A percentile compares a stretch with the other conserved stretches of the same genome.
phyloP scores from a whole-genome alignment of 2,113 vertebrate genomes.

The Arenaria interpres region DNA sequence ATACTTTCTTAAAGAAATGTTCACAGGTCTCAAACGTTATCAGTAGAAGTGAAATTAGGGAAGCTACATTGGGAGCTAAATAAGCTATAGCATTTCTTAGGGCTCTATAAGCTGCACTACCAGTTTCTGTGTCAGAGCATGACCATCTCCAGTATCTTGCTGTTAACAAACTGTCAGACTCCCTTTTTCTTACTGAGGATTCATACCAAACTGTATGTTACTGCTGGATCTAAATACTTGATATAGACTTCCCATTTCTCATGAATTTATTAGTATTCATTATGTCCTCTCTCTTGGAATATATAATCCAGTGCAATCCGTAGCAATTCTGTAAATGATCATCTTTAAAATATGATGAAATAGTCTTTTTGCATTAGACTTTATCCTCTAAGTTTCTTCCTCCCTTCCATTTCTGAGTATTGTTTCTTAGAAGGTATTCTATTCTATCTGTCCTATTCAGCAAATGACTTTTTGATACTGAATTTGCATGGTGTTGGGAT shows the following conservation, averaged over 20 bases:
- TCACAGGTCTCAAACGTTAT: neutral
- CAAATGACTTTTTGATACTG: neutral
- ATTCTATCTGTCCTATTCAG: neutral
- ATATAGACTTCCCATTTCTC: slow-evolving; percentile 20
- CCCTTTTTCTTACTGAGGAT: slow-evolving; percentile 22
- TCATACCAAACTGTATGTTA: slow-evolving; percentile 23
- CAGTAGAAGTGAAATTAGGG: slow-evolving; percentile 32
- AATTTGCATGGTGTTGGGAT: neutral
- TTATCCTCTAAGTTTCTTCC: neutral
- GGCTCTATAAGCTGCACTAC: neutral
- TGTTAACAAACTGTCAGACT: slow-evolving; percentile 18
- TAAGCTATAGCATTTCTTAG: slow-evolving; percentile 12
- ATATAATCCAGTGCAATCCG: neutral
- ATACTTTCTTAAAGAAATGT: neutral
- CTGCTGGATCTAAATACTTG: neutral
- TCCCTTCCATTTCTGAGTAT: neutral
- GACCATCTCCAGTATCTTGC: neutral
- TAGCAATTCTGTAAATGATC: neutral
- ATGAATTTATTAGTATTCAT: neutral
- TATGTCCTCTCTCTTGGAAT: neutral
- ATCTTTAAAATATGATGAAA: neutral
- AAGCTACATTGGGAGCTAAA: slow-evolving; percentile 16
- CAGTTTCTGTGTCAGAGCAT: slow-evolving; percentile 28
- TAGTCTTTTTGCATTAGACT: neutral
- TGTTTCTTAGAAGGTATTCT: neutral